Conservation (phyloP, 2,888 invertebrate genomes). For the Drosophila birchii region DNA sequence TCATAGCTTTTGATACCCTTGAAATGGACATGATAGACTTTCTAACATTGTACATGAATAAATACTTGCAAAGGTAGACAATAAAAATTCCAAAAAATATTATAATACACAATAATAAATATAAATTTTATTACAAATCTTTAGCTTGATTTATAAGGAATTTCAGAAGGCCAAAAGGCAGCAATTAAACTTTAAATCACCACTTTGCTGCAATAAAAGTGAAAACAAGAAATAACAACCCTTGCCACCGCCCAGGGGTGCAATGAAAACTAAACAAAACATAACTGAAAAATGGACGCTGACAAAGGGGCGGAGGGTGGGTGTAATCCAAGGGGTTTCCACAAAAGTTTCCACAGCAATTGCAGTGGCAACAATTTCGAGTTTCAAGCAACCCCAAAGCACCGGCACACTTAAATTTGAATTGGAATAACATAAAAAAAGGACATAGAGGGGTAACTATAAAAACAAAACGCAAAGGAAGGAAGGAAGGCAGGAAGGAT, state of each 20-base stretch:
- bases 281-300: conserved; percentile 10
- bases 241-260: conserved; percentile 1
- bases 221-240: conserved; percentile 10
- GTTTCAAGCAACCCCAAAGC: conserved; percentile 21
- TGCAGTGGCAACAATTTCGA: conserved; percentile 25
- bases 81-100: background rate
- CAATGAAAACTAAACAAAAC: conserved; percentile 8
- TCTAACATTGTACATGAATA: background rate
- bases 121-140: background rate
- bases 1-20: conserved; percentile 1
- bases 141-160: background rate
- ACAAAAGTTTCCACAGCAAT: conserved; percentile 47
- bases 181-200: background rate
- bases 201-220: background rate
- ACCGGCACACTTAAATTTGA: conserved; percentile 55
- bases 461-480: conserved; percentile 24
- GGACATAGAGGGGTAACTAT: conserved; percentile 5
- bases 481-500: conserved; percentile 5
- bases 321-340: conserved; percentile 10
- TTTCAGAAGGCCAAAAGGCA: no score
- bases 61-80: no score
- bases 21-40: no score
- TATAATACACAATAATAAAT: no score
- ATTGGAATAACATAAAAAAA: conserved; percentile 36
- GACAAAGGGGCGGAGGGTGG: background rate